Base-by-base conservation (phyloP, 2,113 vertebrate species). In the Turdus rufiventris region DNA sequence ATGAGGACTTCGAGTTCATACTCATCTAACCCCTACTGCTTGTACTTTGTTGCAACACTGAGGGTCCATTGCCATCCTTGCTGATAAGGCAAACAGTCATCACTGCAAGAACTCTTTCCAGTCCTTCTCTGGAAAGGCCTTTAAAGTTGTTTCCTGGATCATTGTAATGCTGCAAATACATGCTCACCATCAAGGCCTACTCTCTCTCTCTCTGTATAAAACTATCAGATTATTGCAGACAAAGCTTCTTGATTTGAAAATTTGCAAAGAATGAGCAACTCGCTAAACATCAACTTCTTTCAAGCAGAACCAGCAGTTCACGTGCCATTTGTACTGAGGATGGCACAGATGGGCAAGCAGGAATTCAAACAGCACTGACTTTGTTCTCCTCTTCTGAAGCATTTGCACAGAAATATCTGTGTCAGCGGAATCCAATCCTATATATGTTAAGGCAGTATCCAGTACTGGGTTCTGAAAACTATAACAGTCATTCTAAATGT, bases 341-440 rank as follows among this genome's bases (percentile, higher is more conserved):
- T 31, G 25, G 63, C 60, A 77, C 31, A 65, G 51, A 73, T 3
- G 13, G 17, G 20, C 29, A 54, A 78, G 17, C 0, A 0, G 57
- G 31, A 68, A 31, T 38, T 88, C 24, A 33, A 31, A 65, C 24
- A 16, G 28, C 16, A 24, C n/a, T 53, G n/a, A 56, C 40, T 79
- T 67, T n/a, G 18, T 63, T 60, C 26, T 62, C 18, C 26, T 66
- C 23, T 85, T 72, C 21, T 65, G 42, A 87, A 83, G 31, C 40
- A 70, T n/a, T 65, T 57, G 24, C n/a, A 48, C 12, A 65, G 68
- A 36, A 91, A 6, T 31, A 43, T 17, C 25, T 54, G 34, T 28
- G 40, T 48, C 34, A 57, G 50, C 4, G 1, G 40, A 72, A 75
- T 70, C 23, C 0, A 0, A 76, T 33, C 43, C 34, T 72, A 9